Evolutionary conservation across 2,888 invertebrate species (phyloP).

Genomic region (Hermaeophaga mercurialis): DNA sequence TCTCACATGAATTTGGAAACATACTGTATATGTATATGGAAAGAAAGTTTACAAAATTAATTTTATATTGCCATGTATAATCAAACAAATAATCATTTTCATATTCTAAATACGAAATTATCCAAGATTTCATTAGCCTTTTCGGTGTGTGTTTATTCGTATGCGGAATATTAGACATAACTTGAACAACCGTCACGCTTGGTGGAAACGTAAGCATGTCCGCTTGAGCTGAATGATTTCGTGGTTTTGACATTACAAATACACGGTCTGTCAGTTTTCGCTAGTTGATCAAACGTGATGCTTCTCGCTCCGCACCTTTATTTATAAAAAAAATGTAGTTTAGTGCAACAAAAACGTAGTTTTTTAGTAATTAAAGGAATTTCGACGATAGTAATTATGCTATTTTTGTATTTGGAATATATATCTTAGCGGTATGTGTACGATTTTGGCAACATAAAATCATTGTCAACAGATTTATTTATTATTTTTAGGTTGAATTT

Average conservation of each 20-base stretch:
- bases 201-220: not conserved
- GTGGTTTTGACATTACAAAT: not conserved
- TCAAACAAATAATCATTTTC: too few species aligned
- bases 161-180: not conserved
- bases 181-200: not conserved
- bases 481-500: constrained; percentile 47
- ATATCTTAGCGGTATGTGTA: constrained; percentile 7
- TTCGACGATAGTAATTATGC: constrained; percentile 39
- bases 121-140: too few species aligned
- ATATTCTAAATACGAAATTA: too few species aligned
- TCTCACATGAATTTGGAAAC: too few species aligned
- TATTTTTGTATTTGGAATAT: constrained; percentile 31
- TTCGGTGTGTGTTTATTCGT: too few species aligned
- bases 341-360: constrained; percentile 38
- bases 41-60: too few species aligned
- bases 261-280: constrained; percentile 26
- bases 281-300: constrained; percentile 20
- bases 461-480: too few species aligned
- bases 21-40: too few species aligned
- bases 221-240: not conserved
- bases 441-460: constrained; percentile 13
- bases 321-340: constrained; percentile 44
- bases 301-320: constrained; percentile 41
- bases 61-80: too few species aligned
- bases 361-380: constrained; percentile 38